Percentiles rank a stretch among this genome's conserved stretches.
phyloP scores from a whole-genome alignment of 2,888 invertebrate genomes.

The Drosophila acutilabella region DNA sequence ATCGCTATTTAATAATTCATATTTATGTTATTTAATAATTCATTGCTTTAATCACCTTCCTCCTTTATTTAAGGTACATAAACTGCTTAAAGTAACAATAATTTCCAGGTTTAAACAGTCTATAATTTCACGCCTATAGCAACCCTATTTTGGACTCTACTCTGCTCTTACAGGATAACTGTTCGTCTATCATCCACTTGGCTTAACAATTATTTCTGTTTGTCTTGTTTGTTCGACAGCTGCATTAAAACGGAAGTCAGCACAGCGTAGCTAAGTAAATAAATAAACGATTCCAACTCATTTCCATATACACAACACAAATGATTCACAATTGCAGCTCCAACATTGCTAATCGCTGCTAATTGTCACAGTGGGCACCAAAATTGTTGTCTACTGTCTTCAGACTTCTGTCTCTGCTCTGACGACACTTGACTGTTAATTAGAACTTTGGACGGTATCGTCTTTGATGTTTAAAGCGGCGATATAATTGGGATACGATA shows the following conservation, averaged over 20 bases:
- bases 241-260: slow-evolving; percentile 46
- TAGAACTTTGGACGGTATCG: slow-evolving; percentile 26
- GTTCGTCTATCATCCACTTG: background rate
- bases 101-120: background rate
- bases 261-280: slow-evolving; percentile 22
- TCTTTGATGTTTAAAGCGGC: slow-evolving; percentile 43
- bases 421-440: slow-evolving; percentile 52
- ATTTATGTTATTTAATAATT: no score
- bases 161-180: background rate
- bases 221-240: slow-evolving; percentile 54
- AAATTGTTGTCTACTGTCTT: slow-evolving; percentile 17
- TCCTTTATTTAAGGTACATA: no score
- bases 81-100: no score
- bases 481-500: slow-evolving; percentile 29
- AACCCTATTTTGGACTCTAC: background rate
- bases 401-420: slow-evolving; percentile 3
- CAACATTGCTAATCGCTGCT: slow-evolving; percentile 33
- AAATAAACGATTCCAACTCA: slow-evolving; percentile 29
- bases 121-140: background rate
- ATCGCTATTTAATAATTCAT: no score
- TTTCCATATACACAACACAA: slow-evolving; percentile 16
- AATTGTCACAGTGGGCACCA: slow-evolving; percentile 33
- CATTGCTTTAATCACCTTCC: no score
- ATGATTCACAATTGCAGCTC: slow-evolving; percentile 40
- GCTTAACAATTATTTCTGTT: slow-evolving; percentile 1